phyloP scores from a whole-genome alignment of 2,888 invertebrate genomes.

The Augochlorella aurata region DNA sequence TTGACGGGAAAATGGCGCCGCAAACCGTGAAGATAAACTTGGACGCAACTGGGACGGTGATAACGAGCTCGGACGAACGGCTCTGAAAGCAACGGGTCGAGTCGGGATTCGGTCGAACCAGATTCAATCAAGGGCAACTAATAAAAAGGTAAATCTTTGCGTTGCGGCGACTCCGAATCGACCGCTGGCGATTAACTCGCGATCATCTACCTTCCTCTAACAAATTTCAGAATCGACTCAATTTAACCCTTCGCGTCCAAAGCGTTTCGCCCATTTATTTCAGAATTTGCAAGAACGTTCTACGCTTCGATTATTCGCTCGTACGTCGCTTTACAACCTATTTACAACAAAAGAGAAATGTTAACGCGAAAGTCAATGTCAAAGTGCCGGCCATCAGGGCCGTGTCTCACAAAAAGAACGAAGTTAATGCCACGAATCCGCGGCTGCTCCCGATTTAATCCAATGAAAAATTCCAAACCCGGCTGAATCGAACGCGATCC shows the following conservation, averaged over 20 bases:
- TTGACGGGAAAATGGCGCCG: slow-evolving; percentile 15
- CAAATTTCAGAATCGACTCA: too few species aligned
- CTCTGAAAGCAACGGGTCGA: slow-evolving; percentile 39
- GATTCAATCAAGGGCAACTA: slow-evolving; percentile 35
- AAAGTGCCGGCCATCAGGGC: too few species aligned
- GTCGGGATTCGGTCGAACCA: slow-evolving; percentile 29
- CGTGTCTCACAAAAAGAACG: too few species aligned
- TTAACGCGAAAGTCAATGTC: too few species aligned
- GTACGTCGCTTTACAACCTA: too few species aligned
- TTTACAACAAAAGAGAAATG: too few species aligned
- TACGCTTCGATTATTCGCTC: too few species aligned
- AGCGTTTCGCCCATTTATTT: too few species aligned
- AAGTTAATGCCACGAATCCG: background rate
- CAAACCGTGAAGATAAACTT: slow-evolving; percentile 49
- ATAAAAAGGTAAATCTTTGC: background rate
- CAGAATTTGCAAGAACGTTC: too few species aligned
- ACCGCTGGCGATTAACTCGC: too few species aligned
- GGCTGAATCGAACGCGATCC: background rate
- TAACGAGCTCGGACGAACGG: slow-evolving; percentile 47
- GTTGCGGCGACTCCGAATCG: background rate
- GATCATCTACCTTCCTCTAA: too few species aligned
- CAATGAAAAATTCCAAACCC: background rate
- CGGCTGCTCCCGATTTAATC: background rate
- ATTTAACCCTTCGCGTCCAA: too few species aligned
- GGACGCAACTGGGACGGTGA: slow-evolving; percentile 50